Base-by-base conservation (phyloP, 2,113 vertebrate species). In the Macquaria ambigua region DNA sequence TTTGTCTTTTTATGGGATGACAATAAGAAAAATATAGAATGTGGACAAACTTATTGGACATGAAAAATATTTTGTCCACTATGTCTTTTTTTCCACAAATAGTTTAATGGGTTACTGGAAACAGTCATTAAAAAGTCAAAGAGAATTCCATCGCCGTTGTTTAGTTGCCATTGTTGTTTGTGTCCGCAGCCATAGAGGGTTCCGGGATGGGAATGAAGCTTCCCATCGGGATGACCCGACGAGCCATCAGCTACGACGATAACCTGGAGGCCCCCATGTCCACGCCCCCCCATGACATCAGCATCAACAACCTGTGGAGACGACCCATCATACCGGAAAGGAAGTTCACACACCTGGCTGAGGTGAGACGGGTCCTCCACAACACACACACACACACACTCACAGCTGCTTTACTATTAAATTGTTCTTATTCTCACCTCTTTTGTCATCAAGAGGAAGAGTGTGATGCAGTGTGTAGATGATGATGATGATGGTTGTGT, bases 221-320 rank as follows among this genome's bases (percentile, higher is more conserved):
- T 81, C 98, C 98, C 3, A 62, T 97, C 6, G 97, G 97, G n/a
- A 97, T 98, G 95, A 95, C 95, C 21, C 98, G 98, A 3, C 94
- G 98, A 66, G 97, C 97, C 77, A 94, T 99, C 94, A 99, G 97
- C 96, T 99, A 99, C 75, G 98, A 99, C 10, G 98, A 99, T 76
- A 98, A 96, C 83, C 93, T 99, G 79, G 98, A 99, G 77, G 94
- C 97, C 0, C 98, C 98, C 86, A 99, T 99, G 96, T 98, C 98
- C 50, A 97, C 98, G 52, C 98, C 97, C 18, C 97, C 98, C 6
- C 93, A 97, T 0, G 97, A 99, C 94, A 96, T 99, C 94, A 96
- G 96, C 89, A 96, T 96, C 91, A 95, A 90, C 94, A 96, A 97
- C 81, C 95, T 97, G 67, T 99, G 98, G 98, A 95, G 95, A 61